Conservation (phyloP, 2,113 vertebrate genomes). For the Leucopsar rothschildi region DNA sequence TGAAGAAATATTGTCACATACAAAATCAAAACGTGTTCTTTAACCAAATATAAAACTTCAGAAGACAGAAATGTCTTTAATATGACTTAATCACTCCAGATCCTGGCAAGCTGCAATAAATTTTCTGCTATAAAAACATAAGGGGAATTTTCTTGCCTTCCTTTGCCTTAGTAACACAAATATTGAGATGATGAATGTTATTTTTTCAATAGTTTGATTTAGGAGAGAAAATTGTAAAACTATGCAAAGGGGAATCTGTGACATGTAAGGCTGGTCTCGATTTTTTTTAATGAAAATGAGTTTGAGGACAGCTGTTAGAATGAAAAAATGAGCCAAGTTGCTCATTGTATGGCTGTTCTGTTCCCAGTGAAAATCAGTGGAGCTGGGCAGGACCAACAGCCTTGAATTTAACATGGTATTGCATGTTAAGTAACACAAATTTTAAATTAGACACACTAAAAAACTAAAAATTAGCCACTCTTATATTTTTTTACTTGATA, state of each 20-base stretch:
- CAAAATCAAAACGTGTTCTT: background rate
- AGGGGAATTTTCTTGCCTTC: background rate
- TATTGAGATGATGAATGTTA: background rate
- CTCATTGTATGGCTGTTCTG: background rate
- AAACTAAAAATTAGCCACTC: too few relatives aligned
- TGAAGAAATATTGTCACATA: background rate
- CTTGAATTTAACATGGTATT: background rate
- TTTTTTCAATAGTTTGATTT: background rate
- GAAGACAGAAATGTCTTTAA: conserved; percentile 5
- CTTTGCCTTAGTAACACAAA: background rate
- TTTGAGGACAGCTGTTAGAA: background rate
- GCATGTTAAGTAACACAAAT: background rate
- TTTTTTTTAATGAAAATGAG: background rate
- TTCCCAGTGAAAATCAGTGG: background rate
- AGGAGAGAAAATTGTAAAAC: background rate
- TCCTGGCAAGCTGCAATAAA: background rate
- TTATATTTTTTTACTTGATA: background rate
- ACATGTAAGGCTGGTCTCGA: background rate
- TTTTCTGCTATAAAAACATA: background rate
- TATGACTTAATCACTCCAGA: conserved; percentile 4
- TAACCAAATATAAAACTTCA: background rate
- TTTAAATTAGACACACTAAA: background rate
- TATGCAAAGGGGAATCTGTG: background rate
- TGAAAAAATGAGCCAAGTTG: background rate
- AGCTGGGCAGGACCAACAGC: background rate